Conservation (phyloP, 1,140 invertebrate species). For the Aphelinus certus region DNA sequence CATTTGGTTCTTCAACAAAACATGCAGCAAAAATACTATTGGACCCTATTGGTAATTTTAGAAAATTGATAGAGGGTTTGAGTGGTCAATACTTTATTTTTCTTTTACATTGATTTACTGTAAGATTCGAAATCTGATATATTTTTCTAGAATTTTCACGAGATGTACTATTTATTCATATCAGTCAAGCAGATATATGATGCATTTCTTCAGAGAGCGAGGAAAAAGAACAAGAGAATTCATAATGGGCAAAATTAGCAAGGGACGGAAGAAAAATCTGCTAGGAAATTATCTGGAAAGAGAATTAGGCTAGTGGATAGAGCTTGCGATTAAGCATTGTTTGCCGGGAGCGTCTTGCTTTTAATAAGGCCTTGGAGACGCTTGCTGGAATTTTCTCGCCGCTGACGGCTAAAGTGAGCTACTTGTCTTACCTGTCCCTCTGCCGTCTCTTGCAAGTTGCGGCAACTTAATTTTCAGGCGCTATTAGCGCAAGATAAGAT, state of each 20-base stretch:
- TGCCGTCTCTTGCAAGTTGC: background rate
- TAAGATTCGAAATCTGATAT: too few relatives aligned
- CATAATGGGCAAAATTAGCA: background rate
- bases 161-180: too few relatives aligned
- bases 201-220: too few relatives aligned
- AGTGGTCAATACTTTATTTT: too few relatives aligned
- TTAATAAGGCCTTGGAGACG: conserved; percentile 48
- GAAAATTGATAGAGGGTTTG: too few relatives aligned
- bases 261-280: background rate
- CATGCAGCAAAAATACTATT: too few relatives aligned
- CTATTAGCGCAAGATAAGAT: conserved; percentile 35
- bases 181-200: too few relatives aligned
- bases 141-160: too few relatives aligned
- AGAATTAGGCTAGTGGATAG: conserved; percentile 6
- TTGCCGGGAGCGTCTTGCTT: conserved; percentile 49
- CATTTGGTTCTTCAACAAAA: too few relatives aligned
- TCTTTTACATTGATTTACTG: too few relatives aligned
- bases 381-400: conserved; percentile 20
- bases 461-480: conserved; percentile 16
- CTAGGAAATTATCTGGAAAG: conserved; percentile 43
- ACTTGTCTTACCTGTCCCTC: conserved; percentile 6
- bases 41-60: too few relatives aligned
- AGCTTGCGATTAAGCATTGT: conserved; percentile 54
- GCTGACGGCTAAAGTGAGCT: background rate
- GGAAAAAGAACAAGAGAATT: background rate